phyloP scores from a whole-genome alignment of 2,888 invertebrate genomes.

The Hipparchia semele region DNA sequence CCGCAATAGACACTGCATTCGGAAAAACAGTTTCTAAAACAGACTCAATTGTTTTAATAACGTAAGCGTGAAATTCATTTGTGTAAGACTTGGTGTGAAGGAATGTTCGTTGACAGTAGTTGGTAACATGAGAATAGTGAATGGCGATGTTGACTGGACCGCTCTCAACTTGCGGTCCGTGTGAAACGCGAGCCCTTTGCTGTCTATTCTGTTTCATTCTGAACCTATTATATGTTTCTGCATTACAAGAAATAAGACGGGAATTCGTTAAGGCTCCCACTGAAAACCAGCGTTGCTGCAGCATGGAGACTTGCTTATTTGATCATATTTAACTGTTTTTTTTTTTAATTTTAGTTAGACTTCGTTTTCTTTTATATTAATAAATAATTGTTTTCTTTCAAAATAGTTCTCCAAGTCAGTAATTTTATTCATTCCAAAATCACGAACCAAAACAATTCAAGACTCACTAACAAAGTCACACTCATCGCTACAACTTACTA shows the following conservation, averaged over 20 bases:
- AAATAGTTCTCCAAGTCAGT: too few relatives aligned
- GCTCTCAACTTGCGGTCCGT: constrained; percentile 46
- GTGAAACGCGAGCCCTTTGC: constrained; percentile 48
- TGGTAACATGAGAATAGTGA: constrained; percentile 64
- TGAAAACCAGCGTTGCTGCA: too few relatives aligned
- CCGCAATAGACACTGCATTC: constrained; percentile 27
- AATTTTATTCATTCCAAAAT: not conserved
- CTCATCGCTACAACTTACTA: not conserved
- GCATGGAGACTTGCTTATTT: too few relatives aligned
- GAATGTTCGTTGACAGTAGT: constrained; percentile 40
- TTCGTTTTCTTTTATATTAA: too few relatives aligned
- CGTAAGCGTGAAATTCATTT: constrained; percentile 24
- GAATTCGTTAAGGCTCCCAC: too few relatives aligned
- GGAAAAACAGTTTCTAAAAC: constrained; percentile 29
- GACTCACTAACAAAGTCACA: not conserved
- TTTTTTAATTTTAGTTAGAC: too few relatives aligned
- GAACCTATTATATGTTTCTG: not conserved
- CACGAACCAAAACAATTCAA: not conserved
- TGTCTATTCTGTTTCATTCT: constrained; percentile 27
- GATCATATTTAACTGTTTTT: too few relatives aligned
- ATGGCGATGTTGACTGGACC: constrained; percentile 49
- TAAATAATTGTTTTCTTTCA: too few relatives aligned
- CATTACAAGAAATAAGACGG: not conserved
- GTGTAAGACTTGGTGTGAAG: constrained; percentile 38
- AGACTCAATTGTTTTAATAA: constrained; percentile 29